phyloP scores from a whole-genome alignment of 2,797 vertebrate species.

The Streptopelia turtur region DNA sequence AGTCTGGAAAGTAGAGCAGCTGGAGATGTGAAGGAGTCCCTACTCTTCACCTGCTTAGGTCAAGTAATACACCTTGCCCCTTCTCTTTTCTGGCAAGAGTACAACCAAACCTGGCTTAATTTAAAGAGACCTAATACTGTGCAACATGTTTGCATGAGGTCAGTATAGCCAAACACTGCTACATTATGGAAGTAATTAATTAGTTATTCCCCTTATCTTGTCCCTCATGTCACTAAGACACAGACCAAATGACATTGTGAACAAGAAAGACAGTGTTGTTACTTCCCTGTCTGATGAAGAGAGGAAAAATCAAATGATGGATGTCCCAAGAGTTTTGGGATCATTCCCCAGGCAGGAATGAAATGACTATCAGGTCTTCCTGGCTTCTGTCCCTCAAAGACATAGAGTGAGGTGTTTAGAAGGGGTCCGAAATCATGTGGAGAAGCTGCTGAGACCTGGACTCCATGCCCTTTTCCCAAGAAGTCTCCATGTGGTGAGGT shows the following conservation, averaged over 20 bases:
- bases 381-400: background rate
- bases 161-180: background rate
- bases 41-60: background rate
- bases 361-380: background rate
- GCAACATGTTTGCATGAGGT: background rate
- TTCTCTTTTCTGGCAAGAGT: background rate
- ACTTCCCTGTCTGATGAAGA: background rate
- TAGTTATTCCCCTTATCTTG: background rate
- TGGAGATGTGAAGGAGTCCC: background rate
- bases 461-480: background rate
- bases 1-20: background rate
- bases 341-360: background rate
- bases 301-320: background rate
- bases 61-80: background rate
- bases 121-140: background rate
- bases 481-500: background rate
- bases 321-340: background rate
- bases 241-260: background rate
- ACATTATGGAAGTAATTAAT: background rate
- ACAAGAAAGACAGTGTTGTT: background rate
- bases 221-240: background rate
- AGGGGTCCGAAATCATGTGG: background rate
- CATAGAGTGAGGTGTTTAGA: background rate
- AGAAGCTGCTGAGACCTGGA: background rate
- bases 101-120: background rate